phyloP scores from a whole-genome alignment of 1,140 invertebrate genomes.

The Drosophila azteca region DNA sequence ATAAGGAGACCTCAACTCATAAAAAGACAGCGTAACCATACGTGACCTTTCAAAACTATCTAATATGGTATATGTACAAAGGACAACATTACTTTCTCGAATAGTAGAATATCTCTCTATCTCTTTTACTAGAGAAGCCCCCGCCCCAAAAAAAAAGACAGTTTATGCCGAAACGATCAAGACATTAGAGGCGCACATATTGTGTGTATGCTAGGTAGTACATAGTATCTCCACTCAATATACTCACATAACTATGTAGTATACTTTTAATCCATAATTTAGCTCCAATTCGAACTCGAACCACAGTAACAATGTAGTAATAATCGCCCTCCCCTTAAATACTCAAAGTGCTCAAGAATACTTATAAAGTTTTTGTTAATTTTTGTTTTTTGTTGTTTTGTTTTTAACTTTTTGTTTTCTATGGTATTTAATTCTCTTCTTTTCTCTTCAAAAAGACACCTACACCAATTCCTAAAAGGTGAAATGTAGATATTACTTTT shows the following conservation, averaged over 20 bases:
- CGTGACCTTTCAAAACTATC: conserved; percentile 48
- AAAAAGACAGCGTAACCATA: conserved; percentile 5
- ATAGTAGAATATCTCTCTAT: conserved; percentile 52
- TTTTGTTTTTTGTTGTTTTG: conserved; percentile 27
- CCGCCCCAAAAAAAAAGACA: conserved; percentile 16
- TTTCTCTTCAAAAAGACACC: conserved; percentile 54
- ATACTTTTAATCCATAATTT: conserved; percentile 62
- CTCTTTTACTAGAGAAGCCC: conserved; percentile 40
- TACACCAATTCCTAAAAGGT: conserved; percentile 77
- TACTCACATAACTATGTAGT: conserved; percentile 57
- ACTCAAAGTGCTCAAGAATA: conserved; percentile 39
- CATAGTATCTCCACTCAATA: conserved; percentile 52
- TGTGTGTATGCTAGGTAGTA: conserved; percentile 50
- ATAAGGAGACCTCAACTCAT: neutral
- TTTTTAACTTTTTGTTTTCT: conserved; percentile 7
- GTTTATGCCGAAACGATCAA: conserved; percentile 37
- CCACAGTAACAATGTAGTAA: conserved; percentile 39
- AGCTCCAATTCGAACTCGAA: conserved; percentile 51
- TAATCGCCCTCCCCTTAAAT: conserved; percentile 41
- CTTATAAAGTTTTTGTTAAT: conserved; percentile 41
- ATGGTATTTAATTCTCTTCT: conserved; percentile 43
- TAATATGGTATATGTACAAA: conserved; percentile 71
- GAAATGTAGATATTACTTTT: conserved; percentile 82
- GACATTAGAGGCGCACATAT: conserved; percentile 56
- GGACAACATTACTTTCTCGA: conserved; percentile 76